A percentile compares a stretch with the other conserved stretches of the same genome.
These are phyloP conservation scores for Drosophila malerkotliana DNA, from an alignment of 1,140 invertebrate species.

Conservation along the genomic window DNA sequence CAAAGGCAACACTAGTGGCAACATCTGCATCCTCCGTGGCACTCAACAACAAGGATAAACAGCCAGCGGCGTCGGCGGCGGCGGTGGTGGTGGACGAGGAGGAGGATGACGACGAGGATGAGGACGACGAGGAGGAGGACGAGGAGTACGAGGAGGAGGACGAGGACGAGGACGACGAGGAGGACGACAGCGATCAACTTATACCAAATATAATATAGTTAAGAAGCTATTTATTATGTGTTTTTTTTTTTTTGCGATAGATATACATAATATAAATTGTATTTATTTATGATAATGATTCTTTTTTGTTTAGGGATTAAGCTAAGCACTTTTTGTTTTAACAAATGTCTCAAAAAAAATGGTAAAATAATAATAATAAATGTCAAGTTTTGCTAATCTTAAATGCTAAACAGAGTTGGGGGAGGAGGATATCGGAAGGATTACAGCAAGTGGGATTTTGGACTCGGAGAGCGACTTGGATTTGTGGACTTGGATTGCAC, in stretches of 20 bases:
- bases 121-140: constrained; percentile 64
- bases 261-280: constrained; percentile 57
- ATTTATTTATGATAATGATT: constrained; percentile 60
- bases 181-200: constrained; percentile 75
- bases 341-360: constrained; percentile 66
- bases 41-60: background rate
- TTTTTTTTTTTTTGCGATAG: constrained; percentile 37
- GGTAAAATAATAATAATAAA: constrained; percentile 33
- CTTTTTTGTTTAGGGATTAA: constrained; percentile 41
- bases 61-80: background rate
- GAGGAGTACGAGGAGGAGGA: constrained; percentile 68
- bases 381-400: constrained; percentile 44
- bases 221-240: constrained; percentile 8
- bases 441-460: background rate
- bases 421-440: background rate
- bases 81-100: constrained; percentile 31
- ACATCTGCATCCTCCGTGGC: constrained; percentile 24
- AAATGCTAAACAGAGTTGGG: constrained; percentile 13
- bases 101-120: constrained; percentile 43
- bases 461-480: background rate
- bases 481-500: constrained; percentile 55
- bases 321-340: constrained; percentile 65
- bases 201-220: constrained; percentile 77
- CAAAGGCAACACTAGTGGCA: constrained; percentile 19
- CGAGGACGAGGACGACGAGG: constrained; percentile 66